Evolutionary conservation across 2,113 vertebrate genomes (phyloP).

Genomic region (Eurypyga helias): DNA sequence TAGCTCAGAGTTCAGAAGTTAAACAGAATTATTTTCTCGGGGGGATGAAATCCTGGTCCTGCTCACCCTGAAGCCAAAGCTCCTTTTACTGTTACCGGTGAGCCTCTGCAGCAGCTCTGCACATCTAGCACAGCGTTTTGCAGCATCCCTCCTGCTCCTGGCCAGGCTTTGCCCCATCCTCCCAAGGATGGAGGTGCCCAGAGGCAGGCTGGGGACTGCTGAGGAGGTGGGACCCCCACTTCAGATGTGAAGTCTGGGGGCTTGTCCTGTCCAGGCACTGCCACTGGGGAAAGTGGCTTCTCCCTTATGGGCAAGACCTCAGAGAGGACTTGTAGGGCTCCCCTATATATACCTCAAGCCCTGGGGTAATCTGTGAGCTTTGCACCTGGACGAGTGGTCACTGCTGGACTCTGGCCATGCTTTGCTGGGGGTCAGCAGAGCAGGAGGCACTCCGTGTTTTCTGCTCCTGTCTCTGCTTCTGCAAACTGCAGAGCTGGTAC

Average conservation of each 20-base stretch:
- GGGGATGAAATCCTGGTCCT: background rate
- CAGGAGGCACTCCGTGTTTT: background rate
- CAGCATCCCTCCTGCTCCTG: background rate
- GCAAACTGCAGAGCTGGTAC: background rate
- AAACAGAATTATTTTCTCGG: background rate
- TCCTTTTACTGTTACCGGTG: background rate
- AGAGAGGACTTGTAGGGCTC: background rate
- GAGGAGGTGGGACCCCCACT: background rate
- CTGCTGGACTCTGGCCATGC: background rate
- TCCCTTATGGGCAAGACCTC: background rate
- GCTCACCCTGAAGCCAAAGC: background rate
- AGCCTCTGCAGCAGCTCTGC: background rate
- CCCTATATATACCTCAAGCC: background rate
- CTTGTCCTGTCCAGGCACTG: background rate
- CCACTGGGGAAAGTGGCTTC: background rate
- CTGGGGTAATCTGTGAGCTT: background rate
- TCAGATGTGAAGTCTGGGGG: background rate
- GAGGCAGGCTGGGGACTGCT: background rate
- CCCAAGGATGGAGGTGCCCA: background rate
- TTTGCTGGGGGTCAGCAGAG: background rate
- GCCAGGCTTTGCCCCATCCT: background rate
- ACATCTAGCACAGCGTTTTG: background rate
- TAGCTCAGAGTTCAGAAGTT: background rate
- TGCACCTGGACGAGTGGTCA: fast-evolving
- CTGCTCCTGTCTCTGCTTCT: background rate